Evolutionary conservation across 2,797 vertebrate species (phyloP), one percentile per base, ranked within the genome.

Genomic region (Sebastes vulpes): DNA sequence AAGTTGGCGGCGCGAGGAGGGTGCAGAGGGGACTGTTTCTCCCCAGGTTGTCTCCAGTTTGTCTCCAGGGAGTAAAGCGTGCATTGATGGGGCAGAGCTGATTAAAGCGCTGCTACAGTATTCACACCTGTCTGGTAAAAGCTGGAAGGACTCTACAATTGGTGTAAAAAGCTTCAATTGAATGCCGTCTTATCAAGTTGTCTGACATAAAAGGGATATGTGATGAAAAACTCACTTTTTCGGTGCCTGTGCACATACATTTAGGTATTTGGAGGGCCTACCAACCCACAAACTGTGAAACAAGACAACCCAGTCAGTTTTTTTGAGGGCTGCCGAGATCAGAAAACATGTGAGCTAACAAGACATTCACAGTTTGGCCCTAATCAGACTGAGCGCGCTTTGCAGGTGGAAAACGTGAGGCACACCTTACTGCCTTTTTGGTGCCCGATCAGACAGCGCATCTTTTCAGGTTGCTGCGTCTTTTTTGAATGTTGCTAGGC

Each of bases 51-150:
- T 86, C 82, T 61, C 79, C 18, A 32, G 29, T 60, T 21, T 60
- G 29, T 31, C 58, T 21, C 9, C 1, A 11, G 83, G 52, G 86
- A 79, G 56, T 57, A 70, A 61, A 81, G 88, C 72, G 38, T 20
- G 65, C 81, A 65, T 61, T 90, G 89, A 88, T 84, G 76, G 86
- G 81, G 83, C 72, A 12, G 81, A 83, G 86, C 80, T 90, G 91
- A 94, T 92, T 90, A 87, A 89, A 91, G 88, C 57, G 61, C 60
- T 58, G 70, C 67, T 83, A 20, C 75, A 77, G 66, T 82, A 75
- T 78, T 87, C 88, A 83, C 78, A 86, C 61, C 67, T 80, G 79
- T 85, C 72, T 84, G 68, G 61, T 79, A 29, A 75, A 77, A 67
- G 67, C 60, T 63, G 56, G 50, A 83, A 71, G 58, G 75, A 82